Conservation (phyloP, 2,888 invertebrate species). For the Zygothrica quintamaculata region DNA sequence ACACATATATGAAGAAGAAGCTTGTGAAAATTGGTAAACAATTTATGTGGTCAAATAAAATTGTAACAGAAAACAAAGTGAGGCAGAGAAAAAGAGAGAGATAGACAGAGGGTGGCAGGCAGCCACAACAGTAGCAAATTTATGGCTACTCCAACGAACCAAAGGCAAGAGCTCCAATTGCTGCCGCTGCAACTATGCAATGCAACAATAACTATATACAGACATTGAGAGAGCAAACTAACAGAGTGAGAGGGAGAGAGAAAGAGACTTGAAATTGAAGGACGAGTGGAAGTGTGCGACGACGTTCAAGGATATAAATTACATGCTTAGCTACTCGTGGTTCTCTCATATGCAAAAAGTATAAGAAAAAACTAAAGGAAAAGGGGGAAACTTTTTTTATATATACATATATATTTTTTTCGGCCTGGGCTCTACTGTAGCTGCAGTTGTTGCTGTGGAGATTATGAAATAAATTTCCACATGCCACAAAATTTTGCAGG, state of each 20-base stretch:
- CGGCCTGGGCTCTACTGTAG: constrained; percentile 15
- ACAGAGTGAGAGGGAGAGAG: background rate
- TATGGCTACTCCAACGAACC: constrained; percentile 55
- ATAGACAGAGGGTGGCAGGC: constrained; percentile 28
- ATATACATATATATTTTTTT: too few relatives aligned
- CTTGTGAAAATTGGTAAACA: constrained; percentile 79
- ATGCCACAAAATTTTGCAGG: constrained; percentile 74
- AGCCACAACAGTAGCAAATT: constrained; percentile 65
- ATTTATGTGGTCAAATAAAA: constrained; percentile 80
- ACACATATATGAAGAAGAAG: constrained; percentile 24
- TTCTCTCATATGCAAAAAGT: constrained; percentile 71
- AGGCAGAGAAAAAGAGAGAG: constrained; percentile 6
- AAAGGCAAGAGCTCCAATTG: constrained; percentile 48
- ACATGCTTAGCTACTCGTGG: constrained; percentile 80
- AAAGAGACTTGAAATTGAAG: background rate
- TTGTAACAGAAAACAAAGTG: constrained; percentile 32
- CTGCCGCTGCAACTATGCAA: constrained; percentile 41
- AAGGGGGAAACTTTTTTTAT: background rate
- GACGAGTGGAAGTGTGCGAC: constrained; percentile 2
- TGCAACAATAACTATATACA: constrained; percentile 47
- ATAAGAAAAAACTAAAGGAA: background rate
- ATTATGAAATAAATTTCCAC: constrained; percentile 79
- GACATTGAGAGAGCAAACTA: constrained; percentile 25
- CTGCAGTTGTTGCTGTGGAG: constrained; percentile 56
- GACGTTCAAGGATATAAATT: constrained; percentile 70